Evolutionary conservation across 2,797 vertebrate genomes (phyloP).

Genomic region (Mastacembelus armatus): DNA sequence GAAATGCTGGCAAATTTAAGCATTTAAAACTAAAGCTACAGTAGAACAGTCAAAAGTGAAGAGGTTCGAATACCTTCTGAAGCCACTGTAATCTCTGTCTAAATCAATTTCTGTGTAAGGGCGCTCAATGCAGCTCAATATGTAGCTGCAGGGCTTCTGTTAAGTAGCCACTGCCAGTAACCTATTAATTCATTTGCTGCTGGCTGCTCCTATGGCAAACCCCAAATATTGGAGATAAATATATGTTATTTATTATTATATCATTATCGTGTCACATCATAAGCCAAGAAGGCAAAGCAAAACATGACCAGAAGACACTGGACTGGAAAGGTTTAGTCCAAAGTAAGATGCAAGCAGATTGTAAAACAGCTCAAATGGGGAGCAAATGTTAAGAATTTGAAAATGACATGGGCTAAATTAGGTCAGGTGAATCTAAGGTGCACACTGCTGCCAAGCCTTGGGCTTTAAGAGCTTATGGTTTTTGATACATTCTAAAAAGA

Average conservation of each 20-base stretch:
- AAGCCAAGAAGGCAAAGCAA: constrained; percentile 3
- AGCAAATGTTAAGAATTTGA: constrained; percentile 18
- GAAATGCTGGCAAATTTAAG: background rate
- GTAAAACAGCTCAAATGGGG: background rate
- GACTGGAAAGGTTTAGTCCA: constrained; percentile 27
- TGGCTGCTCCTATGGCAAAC: constrained; percentile 56
- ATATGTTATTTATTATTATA: no score
- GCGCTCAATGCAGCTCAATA: constrained; percentile 79
- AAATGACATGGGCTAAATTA: constrained; percentile 16
- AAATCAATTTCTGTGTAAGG: constrained; percentile 79
- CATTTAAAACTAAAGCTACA: background rate
- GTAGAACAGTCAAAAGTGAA: background rate
- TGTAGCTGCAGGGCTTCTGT: constrained; percentile 76
- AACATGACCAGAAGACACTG: constrained; percentile 4
- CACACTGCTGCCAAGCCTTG: background rate
- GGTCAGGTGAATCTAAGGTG: constrained; percentile 6
- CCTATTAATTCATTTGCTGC: constrained; percentile 76
- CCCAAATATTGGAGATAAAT: constrained; percentile 38
- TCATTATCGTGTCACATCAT: no score
- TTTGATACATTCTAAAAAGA: background rate
- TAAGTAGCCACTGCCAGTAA: constrained; percentile 78
- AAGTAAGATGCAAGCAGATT: constrained; percentile 2
- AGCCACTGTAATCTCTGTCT: constrained; percentile 67
- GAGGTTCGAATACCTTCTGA: background rate
- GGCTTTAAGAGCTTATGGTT: constrained; percentile 4